Evolutionary conservation across 2,113 vertebrate species (phyloP).

Genomic region (Onychostruthus taczanowskii): DNA sequence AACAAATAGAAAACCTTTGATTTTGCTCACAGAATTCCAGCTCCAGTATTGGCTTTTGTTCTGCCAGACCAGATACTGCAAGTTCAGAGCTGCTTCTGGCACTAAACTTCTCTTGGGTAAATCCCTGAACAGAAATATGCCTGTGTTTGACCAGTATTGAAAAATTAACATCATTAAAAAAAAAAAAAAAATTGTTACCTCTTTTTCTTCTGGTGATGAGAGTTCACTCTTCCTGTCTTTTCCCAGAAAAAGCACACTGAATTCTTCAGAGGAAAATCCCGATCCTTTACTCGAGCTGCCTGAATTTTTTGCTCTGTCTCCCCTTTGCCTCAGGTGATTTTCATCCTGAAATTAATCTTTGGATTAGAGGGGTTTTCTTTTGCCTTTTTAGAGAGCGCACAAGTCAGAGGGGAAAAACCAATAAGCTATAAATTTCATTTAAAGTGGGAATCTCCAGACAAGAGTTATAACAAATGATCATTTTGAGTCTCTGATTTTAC

Average conservation of each 20-base stretch:
- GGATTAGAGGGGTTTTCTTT: not conserved
- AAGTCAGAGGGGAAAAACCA: not conserved
- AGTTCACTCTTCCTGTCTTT: not conserved
- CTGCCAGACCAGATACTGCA: not conserved
- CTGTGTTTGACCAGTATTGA: not conserved
- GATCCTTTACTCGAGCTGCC: conserved; percentile 47
- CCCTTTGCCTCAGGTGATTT: conserved; percentile 50
- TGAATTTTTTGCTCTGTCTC: conserved; percentile 32
- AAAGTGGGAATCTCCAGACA: not conserved
- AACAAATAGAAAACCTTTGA: not conserved
- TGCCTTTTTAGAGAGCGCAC: not conserved
- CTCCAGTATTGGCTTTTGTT: not conserved
- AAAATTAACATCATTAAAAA: not conserved
- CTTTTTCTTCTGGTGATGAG: not conserved
- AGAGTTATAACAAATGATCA: not conserved
- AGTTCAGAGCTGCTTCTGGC: not conserved
- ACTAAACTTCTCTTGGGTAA: not conserved
- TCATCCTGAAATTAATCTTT: conserved; percentile 50
- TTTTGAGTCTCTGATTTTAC: not conserved
- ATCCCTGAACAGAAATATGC: not conserved
- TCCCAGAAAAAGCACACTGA: not conserved
- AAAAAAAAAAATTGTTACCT: conserved; percentile 5
- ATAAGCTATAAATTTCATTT: not conserved
- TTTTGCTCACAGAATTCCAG: not conserved
- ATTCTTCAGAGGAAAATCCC: conserved; percentile 52